These are phyloP conservation scores for Plagiodera versicolora DNA, from an alignment of 2,888 invertebrate species.

Conservation along the genomic window DNA sequence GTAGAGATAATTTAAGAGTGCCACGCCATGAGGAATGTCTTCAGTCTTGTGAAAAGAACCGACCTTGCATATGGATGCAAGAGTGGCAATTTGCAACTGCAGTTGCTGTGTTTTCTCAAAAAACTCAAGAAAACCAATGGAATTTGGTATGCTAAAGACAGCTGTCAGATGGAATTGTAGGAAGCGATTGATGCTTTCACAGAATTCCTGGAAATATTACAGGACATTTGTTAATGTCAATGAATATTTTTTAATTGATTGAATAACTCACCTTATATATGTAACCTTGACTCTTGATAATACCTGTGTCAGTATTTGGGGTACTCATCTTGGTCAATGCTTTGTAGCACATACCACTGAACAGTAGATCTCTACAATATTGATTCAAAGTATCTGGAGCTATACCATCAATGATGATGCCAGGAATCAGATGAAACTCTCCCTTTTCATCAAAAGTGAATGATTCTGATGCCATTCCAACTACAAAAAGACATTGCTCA, in stretches of 20 bases:
- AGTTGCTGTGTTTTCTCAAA: slow-evolving; percentile 56
- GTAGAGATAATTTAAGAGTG: slow-evolving; percentile 67
- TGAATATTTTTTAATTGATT: no score
- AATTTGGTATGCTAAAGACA: slow-evolving; percentile 45
- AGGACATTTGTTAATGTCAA: not conserved
- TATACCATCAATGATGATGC: slow-evolving; percentile 45
- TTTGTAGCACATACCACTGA: slow-evolving; percentile 48
- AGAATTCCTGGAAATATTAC: slow-evolving; percentile 58
- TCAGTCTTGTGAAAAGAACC: slow-evolving; percentile 46
- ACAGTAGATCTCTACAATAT: slow-evolving; percentile 46
- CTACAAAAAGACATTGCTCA: slow-evolving; percentile 41
- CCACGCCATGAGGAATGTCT: slow-evolving; percentile 57
- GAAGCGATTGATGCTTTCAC: slow-evolving; percentile 63
- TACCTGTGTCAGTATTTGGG: slow-evolving; percentile 40
- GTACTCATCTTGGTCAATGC: slow-evolving; percentile 46
- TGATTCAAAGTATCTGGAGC: slow-evolving; percentile 41
- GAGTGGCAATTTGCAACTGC: slow-evolving; percentile 58
- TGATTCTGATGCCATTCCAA: slow-evolving; percentile 49
- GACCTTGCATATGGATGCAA: slow-evolving; percentile 61
- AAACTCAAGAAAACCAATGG: slow-evolving; percentile 42
- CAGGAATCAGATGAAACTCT: slow-evolving; percentile 42
- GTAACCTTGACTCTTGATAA: slow-evolving; percentile 46
- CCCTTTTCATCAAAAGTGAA: slow-evolving; percentile 43
- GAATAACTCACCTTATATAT: slow-evolving; percentile 46
- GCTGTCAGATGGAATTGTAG: slow-evolving; percentile 62